Evolutionary conservation across 2,797 vertebrate genomes (phyloP).

Genomic region (Acanthurus tractus): DNA sequence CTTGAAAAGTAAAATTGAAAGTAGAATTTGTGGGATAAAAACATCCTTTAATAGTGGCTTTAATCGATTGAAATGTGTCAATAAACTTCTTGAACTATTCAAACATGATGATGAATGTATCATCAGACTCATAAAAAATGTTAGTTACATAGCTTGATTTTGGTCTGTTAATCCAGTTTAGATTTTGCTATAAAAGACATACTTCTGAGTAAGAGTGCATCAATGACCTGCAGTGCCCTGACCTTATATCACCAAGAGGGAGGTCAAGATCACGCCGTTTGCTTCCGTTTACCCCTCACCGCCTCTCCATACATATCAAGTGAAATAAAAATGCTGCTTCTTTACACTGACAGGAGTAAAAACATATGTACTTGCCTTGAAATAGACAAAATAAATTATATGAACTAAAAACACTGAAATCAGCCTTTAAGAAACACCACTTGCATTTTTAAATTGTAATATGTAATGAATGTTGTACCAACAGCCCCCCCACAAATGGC

Average conservation of each 20-base stretch:
- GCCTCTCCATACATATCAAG: background rate
- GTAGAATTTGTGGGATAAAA: too few species aligned
- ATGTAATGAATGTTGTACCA: background rate
- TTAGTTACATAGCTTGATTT: background rate
- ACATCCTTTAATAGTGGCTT: too few species aligned
- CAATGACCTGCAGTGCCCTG: background rate
- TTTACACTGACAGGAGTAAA: background rate
- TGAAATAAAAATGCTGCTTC: background rate
- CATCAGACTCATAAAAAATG: background rate
- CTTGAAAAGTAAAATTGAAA: background rate
- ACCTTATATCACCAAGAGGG: background rate
- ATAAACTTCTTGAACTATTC: background rate
- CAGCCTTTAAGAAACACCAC: background rate
- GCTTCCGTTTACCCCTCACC: rapidly evolving
- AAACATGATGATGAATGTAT: background rate
- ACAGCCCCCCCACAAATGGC: background rate
- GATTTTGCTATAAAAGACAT: background rate
- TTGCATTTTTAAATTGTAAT: background rate
- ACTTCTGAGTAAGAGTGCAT: background rate
- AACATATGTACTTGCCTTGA: background rate
- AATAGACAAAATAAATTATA: background rate
- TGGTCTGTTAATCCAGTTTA: background rate
- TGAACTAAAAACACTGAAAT: background rate
- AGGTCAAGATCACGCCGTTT: background rate
- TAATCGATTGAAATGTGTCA: background rate